A percentile compares a stretch with the other conserved stretches of the same genome.
These are phyloP conservation scores for Zootoca vivipara DNA, from an alignment of 2,113 vertebrate genomes.

Conservation along the genomic window DNA sequence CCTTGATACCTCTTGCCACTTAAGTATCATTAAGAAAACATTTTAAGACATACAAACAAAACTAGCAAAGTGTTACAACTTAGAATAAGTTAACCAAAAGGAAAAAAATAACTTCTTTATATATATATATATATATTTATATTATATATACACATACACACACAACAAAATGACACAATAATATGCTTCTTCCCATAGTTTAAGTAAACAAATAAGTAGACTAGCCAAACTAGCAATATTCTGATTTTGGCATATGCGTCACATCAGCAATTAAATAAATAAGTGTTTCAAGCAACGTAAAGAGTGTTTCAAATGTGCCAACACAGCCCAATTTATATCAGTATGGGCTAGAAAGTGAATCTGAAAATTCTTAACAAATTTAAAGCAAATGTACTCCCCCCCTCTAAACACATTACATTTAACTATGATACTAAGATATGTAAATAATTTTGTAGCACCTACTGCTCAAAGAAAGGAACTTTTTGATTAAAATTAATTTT, in stretches of 20 bases:
- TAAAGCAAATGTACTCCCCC: slow-evolving; percentile 92
- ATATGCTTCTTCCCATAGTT: slow-evolving; percentile 96
- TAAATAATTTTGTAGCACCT: slow-evolving; percentile 99
- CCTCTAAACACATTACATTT: slow-evolving; percentile 97
- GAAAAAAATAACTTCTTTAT: slow-evolving; percentile 99
- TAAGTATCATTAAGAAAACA: slow-evolving; percentile 99
- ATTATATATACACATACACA: slow-evolving; percentile 91
- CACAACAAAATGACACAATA: slow-evolving; percentile 99
- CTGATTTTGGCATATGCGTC: slow-evolving; percentile 99
- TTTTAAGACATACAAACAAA: slow-evolving; percentile 99
- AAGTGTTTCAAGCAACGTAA: slow-evolving; percentile 92
- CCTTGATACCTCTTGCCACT: slow-evolving; percentile 90
- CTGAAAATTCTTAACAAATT: slow-evolving; percentile 89
- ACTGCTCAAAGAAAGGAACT: slow-evolving; percentile 99
- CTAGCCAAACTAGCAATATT: slow-evolving; percentile 99
- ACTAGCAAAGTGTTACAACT: slow-evolving; percentile 98
- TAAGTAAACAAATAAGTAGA: slow-evolving; percentile 99
- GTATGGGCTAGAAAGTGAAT: slow-evolving; percentile 86
- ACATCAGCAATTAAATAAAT: slow-evolving; percentile 97
- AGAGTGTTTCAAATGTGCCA: slow-evolving; percentile 91
- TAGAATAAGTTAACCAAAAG: slow-evolving; percentile 99
- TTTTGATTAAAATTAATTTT: slow-evolving; percentile 89
- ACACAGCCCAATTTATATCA: slow-evolving; percentile 86
- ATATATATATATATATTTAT: slow-evolving; percentile 99
- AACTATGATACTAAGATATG: slow-evolving; percentile 99